Conservation (phyloP, 2,888 invertebrate species). For the Apomyelois bistriatella region DNA sequence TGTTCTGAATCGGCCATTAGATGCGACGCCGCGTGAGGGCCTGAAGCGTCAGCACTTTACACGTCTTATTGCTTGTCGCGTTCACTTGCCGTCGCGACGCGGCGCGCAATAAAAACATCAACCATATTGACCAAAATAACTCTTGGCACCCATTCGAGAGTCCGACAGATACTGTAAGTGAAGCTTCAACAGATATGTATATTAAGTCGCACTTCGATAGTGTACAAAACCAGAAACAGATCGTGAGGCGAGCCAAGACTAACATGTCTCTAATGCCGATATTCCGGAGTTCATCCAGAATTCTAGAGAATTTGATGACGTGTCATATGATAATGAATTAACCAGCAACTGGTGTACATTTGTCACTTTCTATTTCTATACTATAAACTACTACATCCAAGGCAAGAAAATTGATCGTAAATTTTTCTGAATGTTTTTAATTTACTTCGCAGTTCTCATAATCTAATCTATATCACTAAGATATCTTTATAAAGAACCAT, state of each 20-base stretch:
- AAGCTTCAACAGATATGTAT: constrained; percentile 42
- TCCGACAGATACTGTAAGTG: constrained; percentile 64
- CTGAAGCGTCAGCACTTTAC: constrained; percentile 59
- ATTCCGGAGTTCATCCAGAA: neutral
- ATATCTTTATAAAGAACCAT: too few relatives aligned
- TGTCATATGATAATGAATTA: neutral
- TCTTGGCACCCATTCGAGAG: constrained; percentile 72
- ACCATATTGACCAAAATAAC: constrained; percentile 77
- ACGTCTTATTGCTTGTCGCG: constrained; percentile 70
- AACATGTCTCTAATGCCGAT: neutral
- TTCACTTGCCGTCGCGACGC: constrained; percentile 48
- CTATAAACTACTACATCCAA: too few relatives aligned
- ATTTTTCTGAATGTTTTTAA: too few relatives aligned
- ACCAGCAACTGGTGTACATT: neutral
- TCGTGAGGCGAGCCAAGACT: constrained; percentile 3
- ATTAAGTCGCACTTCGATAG: constrained; percentile 22
- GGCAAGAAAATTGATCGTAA: too few relatives aligned
- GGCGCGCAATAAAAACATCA: constrained; percentile 78
- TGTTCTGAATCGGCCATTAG: constrained; percentile 69
- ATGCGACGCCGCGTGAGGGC: constrained; percentile 66
- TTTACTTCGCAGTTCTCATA: too few relatives aligned
- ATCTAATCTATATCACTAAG: too few relatives aligned
- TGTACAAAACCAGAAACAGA: neutral
- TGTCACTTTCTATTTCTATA: neutral
- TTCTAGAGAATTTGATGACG: neutral